These are phyloP conservation scores for Tachina lurida DNA, from an alignment of 2,888 invertebrate genomes.

Conservation along the genomic window DNA sequence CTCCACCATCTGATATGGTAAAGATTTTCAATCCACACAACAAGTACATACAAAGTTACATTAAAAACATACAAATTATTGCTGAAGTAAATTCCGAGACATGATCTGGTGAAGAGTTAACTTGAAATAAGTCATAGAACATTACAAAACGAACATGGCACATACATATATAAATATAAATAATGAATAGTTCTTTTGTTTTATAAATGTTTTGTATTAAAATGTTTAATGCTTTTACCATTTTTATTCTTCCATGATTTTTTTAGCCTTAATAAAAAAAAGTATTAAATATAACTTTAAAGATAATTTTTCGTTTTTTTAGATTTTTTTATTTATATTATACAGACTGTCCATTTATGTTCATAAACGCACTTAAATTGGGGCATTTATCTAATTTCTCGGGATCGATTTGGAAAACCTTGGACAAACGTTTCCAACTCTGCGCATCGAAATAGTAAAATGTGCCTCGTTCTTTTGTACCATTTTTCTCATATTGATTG, in stretches of 20 bases:
- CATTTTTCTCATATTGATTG: constrained; percentile 96
- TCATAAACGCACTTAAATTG: constrained; percentile 83
- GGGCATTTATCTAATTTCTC: constrained; percentile 95
- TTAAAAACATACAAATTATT: too few relatives aligned
- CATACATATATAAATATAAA: too few relatives aligned
- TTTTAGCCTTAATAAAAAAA: constrained; percentile 74
- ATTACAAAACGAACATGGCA: too few relatives aligned
- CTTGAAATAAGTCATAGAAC: too few relatives aligned
- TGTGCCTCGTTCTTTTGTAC: constrained; percentile 98
- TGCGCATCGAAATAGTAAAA: constrained; percentile 99
- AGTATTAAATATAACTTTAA: constrained; percentile 71
- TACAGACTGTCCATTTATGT: constrained; percentile 83
- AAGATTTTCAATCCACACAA: too few relatives aligned
- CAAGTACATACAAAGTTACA: too few relatives aligned
- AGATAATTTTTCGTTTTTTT: constrained; percentile 76
- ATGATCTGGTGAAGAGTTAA: too few relatives aligned
- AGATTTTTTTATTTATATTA: constrained; percentile 82
- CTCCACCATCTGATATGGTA: too few relatives aligned
- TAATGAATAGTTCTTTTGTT: too few relatives aligned
- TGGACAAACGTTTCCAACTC: constrained; percentile 99
- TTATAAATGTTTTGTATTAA: constrained; percentile 37
- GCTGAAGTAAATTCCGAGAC: too few relatives aligned
- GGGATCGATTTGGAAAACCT: constrained; percentile 99
- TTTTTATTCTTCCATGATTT: constrained; percentile 71
- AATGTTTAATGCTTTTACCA: constrained; percentile 53